Evolutionary conservation across 2,888 invertebrate species (phyloP).

Genomic region (Apotomis capreana): DNA sequence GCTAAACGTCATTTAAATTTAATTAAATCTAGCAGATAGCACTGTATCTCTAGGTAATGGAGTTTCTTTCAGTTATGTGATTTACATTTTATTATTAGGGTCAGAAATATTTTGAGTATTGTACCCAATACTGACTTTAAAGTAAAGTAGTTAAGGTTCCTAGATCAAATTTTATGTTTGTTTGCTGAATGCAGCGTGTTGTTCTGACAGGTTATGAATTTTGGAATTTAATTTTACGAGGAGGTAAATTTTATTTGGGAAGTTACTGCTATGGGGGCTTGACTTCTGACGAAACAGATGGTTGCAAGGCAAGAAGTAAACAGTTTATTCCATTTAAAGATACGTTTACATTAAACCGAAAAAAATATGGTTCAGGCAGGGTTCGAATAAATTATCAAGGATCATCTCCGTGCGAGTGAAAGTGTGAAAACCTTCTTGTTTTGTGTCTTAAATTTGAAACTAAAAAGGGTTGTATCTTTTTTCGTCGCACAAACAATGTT

Average conservation of each 20-base stretch:
- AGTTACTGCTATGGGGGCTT: neutral
- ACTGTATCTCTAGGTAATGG: neutral
- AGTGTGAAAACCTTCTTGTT: no score
- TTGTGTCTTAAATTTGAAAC: no score
- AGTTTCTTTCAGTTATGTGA: neutral
- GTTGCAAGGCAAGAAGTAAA: neutral
- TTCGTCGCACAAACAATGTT: no score
- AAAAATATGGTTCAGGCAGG: no score
- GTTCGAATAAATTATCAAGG: no score
- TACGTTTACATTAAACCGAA: no score
- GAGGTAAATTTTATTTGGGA: slow-evolving; percentile 14
- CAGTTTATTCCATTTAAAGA: no score
- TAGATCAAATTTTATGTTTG: neutral
- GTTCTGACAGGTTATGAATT: slow-evolving; percentile 27
- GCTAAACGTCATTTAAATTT: slow-evolving; percentile 57
- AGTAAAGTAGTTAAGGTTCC: neutral
- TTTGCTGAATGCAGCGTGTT: slow-evolving; percentile 9
- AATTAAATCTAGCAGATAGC: slow-evolving; percentile 28
- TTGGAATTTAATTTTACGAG: slow-evolving; percentile 24
- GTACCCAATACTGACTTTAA: slow-evolving; percentile 6
- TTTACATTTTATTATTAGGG: neutral
- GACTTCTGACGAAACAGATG: neutral
- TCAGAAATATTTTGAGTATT: neutral
- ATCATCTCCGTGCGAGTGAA: no score
- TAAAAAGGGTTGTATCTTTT: no score